Conservation (phyloP, 2,797 vertebrate genomes). For the Phalloptychus januarius region DNA sequence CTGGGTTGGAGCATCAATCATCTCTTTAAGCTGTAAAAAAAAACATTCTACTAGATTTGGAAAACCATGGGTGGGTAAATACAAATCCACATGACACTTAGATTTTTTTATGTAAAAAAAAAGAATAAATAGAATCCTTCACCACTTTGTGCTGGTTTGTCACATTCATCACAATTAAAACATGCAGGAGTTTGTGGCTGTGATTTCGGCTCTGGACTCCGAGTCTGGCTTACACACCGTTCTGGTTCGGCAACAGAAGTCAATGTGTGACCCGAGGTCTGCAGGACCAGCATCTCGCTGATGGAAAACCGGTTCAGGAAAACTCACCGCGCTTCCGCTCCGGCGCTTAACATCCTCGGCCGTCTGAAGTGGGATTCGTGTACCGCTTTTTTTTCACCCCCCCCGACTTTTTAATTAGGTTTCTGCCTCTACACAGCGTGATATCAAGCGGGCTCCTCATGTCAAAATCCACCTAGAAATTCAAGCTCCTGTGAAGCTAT, state of each 20-base stretch:
- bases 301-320: neutral
- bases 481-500: slow-evolving; percentile 12
- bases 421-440: slow-evolving; percentile 5
- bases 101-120: neutral
- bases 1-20: no score
- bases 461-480: slow-evolving; percentile 27
- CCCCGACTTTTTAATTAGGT: slow-evolving; percentile 22
- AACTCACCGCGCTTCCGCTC: neutral
- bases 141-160: neutral
- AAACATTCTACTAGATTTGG: neutral
- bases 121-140: neutral
- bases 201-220: neutral
- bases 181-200: neutral
- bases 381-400: neutral
- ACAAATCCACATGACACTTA: neutral
- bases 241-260: neutral
- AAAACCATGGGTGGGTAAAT: neutral
- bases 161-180: neutral
- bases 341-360: slow-evolving; percentile 7
- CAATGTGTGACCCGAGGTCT: neutral
- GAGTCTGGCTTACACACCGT: neutral
- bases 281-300: neutral
- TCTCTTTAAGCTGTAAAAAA: neutral
- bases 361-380: slow-evolving; percentile 8
- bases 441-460: slow-evolving; percentile 21